Percentiles rank a stretch among this genome's conserved stretches.
Evolutionary conservation across 2,888 invertebrate species (phyloP).

Genomic region (Bombyx huttoni): DNA sequence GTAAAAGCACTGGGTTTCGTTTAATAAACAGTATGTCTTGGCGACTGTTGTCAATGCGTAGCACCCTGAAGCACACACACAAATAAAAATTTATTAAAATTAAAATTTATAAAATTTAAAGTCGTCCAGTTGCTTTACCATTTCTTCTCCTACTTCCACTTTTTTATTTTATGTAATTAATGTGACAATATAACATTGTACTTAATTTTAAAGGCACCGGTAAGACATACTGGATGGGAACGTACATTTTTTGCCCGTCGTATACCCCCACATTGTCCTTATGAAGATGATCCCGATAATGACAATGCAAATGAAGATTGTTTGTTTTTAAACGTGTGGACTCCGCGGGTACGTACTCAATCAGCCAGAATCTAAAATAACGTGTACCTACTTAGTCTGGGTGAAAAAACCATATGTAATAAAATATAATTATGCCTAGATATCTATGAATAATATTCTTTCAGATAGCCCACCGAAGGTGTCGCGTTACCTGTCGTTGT

Average conservation of each 20-base stretch:
- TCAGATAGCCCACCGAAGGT: constrained; percentile 62
- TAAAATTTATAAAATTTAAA: too few relatives aligned
- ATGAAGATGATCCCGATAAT: constrained; percentile 42
- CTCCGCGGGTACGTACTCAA: constrained; percentile 75
- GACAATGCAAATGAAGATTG: constrained; percentile 81
- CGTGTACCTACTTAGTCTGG: too few relatives aligned
- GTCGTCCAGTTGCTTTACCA: too few relatives aligned
- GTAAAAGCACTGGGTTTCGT: too few relatives aligned
- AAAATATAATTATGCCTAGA: neutral
- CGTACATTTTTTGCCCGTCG: constrained; percentile 78
- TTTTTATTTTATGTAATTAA: neutral
- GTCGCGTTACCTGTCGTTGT: constrained; percentile 77
- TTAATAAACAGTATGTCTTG: too few relatives aligned
- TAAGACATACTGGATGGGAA: constrained; percentile 80
- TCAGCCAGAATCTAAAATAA: too few relatives aligned
- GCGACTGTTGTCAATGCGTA: too few relatives aligned
- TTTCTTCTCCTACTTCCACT: neutral
- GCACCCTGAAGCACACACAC: too few relatives aligned
- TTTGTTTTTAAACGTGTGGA: constrained; percentile 92
- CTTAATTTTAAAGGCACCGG: constrained; percentile 71
- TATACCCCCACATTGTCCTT: constrained; percentile 79
- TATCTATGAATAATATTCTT: constrained; percentile 14
- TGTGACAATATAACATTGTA: neutral
- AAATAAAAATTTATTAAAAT: too few relatives aligned
- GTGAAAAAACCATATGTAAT: neutral